Base-by-base conservation (phyloP, 2,888 invertebrate species). In the Resseliella maxima region DNA sequence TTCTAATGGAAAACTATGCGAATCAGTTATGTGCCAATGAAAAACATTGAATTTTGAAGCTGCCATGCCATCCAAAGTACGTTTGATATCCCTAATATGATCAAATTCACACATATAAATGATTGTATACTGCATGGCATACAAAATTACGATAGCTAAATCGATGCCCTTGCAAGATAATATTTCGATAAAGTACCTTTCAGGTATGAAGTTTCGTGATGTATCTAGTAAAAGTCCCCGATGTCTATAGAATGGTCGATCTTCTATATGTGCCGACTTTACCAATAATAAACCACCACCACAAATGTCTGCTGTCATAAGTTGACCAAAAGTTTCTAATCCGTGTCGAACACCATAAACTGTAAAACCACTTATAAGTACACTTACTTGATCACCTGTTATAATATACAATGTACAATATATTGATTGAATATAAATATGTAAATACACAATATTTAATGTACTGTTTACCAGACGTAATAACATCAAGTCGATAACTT, bases 21-120 rank as follows among this genome's bases (percentile, higher is more conserved):
- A 94, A 90, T 98, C 98, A 0, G 96, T 95, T 0, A 94, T 94
- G 89, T 97, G 96, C 98, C 98, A 98, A 90, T 98, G 98, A 83
- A 98, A 93, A 0, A 97, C 96, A 90, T 98, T 98, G 92, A 98
- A 91, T 91, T 98, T 98, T 85, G 95, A 95, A 27, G 95, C 93
- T 0, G 96, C 95, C 95, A 98, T 96, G 0, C 94, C 97, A 88
- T 97, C 95, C 88, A 98, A 92, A 85, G 95, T 95, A 88, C 93
- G 93, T 88, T 94, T 93, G 31, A 97, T 94, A 85, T 93, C 93
- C 21, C 90, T n/a, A n/a, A n/a, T n/a, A n/a, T n/a, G n/a, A n/a
- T n/a, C n/a, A n/a, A n/a, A n/a, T n/a, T n/a, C n/a, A n/a, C n/a
- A n/a, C n/a, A n/a, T n/a, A n/a, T n/a, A n/a, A n/a, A n/a, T n/a